Base-by-base conservation (phyloP, 2,888 invertebrate genomes). In the Caenorhabditis sp. region DNA sequence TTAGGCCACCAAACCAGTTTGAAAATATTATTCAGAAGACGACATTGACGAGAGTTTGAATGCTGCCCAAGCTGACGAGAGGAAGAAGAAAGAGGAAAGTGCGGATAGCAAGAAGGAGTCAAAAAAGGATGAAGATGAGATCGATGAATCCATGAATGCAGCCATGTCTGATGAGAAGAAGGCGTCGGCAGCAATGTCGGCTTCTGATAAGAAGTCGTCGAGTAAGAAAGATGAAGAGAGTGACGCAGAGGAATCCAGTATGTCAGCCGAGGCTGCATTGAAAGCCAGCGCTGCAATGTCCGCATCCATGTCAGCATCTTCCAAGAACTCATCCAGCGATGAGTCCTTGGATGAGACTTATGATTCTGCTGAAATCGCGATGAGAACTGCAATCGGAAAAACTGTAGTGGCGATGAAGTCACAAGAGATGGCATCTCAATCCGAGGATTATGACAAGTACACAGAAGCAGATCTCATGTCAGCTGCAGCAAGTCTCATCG, bases 31-130 rank as follows among this genome's bases (percentile, higher is more conserved):
- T 54, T 44, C 64, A 75, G 74, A 75, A 26, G 63, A 66, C 4
- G 77, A 80, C 22, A 80, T 80, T 19, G 66, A 72, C 58, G 72
- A 72, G 12, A 66, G 66, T 58, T 38, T 72, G 72, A 80, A 80
- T 51, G 79, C 79, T 7, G 79, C 79, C 3, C 7, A 58, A 4
- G 54, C 70, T 0, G 79, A 80, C 14, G 24, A 80, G 28, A 72
- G 35, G 19, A 69, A 58, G 19, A 68, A 58, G 35, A 28, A 56
- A 12, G 56, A 56, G 22, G 38, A 38, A 2, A 44, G 0, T 16
- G 41, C 61, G 1, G 51, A 64, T 10, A 58, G 47, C 16, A 76
- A 44, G 35, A 24, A 59, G 28, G 58, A 70, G 26, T 19, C 47
- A 68, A 58, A 76, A 41, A 58, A 68, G 59, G 59, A 68, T 26